phyloP scores from a whole-genome alignment of 2,888 invertebrate genomes.

The Amphimallon solstitiale region DNA sequence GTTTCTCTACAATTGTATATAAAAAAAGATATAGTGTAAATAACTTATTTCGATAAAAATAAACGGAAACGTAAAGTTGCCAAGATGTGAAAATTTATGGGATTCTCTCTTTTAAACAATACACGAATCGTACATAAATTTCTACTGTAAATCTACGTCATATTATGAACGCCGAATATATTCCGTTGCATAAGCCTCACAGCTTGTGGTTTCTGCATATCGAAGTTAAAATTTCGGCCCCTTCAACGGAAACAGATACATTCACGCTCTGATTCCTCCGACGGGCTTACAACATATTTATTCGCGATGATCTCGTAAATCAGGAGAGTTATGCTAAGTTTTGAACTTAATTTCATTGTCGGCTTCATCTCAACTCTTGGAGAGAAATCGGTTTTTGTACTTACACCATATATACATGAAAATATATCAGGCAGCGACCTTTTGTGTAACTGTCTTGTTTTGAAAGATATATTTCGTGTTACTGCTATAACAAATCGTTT shows the following conservation, averaged over 20 bases:
- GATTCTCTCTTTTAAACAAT: background rate
- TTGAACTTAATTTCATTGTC: conserved; percentile 20
- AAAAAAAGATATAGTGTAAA: too few relatives aligned
- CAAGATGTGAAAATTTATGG: too few relatives aligned
- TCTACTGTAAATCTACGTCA: conserved; percentile 18
- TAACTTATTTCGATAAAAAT: too few relatives aligned
- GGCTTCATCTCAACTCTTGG: conserved; percentile 7
- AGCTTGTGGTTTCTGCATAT: conserved; percentile 32
- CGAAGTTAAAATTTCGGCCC: conserved; percentile 15
- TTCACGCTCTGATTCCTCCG: conserved; percentile 35
- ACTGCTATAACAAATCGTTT: background rate
- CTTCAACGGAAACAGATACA: conserved; percentile 26
- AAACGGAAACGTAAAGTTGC: too few relatives aligned
- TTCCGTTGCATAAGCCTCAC: conserved; percentile 23
- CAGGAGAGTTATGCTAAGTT: conserved; percentile 24
- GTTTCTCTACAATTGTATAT: too few relatives aligned
- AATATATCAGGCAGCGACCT: background rate
- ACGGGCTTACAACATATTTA: conserved; percentile 25
- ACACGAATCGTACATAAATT: background rate
- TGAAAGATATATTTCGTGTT: background rate
- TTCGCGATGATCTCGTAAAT: conserved; percentile 29
- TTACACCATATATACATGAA: background rate
- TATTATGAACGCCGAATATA: conserved; percentile 32
- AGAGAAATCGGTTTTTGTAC: conserved; percentile 8
- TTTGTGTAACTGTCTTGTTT: background rate